These are phyloP conservation scores for Pao palembangensis DNA, from an alignment of 2,113 vertebrate genomes.

Conservation along the genomic window DNA sequence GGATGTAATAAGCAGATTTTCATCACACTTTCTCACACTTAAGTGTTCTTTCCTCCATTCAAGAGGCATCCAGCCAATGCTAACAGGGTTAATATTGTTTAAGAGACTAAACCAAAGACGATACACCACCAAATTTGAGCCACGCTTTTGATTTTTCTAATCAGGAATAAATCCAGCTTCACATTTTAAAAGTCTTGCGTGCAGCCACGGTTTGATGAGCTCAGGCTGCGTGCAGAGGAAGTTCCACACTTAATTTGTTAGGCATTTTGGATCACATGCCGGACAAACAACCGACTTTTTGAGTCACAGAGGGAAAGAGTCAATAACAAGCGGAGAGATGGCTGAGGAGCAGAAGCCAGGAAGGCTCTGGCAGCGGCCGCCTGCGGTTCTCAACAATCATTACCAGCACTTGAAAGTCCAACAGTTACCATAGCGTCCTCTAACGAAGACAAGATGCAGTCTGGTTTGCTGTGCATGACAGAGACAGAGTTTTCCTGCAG, in stretches of 20 bases:
- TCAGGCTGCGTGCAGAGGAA: slow-evolving; percentile 18
- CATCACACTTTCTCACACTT: no score
- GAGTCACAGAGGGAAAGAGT: slow-evolving; percentile 19
- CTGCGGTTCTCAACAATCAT: background rate
- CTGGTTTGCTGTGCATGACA: no score
- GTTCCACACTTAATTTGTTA: slow-evolving; percentile 30
- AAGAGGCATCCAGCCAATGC: no score
- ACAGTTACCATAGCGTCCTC: slow-evolving; percentile 16
- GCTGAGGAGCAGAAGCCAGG: slow-evolving; percentile 3
- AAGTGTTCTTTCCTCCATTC: no score
- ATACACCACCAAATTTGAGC: background rate
- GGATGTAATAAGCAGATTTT: no score
- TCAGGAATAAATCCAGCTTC: slow-evolving; percentile 1
- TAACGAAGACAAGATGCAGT: no score
- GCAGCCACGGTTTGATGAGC: background rate
- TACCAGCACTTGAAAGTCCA: slow-evolving; percentile 20
- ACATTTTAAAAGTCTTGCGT: background rate
- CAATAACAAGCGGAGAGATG: slow-evolving; percentile 20
- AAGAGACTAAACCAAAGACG: no score
- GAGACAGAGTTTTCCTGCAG: no score
- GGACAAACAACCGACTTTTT: background rate
- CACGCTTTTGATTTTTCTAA: background rate
- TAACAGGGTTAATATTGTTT: no score
- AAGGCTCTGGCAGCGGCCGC: slow-evolving; percentile 1
- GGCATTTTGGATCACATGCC: slow-evolving; percentile 10